phyloP scores from a whole-genome alignment of 2,888 invertebrate species.

The Sylvicola cinctus region DNA sequence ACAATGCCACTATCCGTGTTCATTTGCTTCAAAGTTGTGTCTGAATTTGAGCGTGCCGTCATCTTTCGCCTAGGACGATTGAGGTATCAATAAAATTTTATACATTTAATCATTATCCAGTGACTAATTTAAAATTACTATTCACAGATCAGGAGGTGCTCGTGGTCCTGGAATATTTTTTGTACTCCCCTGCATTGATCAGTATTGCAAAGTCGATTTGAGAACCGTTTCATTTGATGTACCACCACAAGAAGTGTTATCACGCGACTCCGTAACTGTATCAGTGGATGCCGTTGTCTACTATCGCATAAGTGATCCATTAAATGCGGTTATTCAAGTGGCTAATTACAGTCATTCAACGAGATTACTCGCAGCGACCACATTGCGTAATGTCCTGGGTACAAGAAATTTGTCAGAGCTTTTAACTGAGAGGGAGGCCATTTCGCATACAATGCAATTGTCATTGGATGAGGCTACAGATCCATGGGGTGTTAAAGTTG shows the following conservation, averaged over 20 bases:
- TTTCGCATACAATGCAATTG: slow-evolving; percentile 77
- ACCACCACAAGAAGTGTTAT: slow-evolving; percentile 87
- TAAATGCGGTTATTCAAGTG: slow-evolving; percentile 51
- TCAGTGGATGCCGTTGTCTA: slow-evolving; percentile 82
- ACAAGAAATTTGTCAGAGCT: slow-evolving; percentile 83
- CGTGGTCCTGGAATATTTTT: slow-evolving; percentile 84
- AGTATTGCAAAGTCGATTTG: slow-evolving; percentile 79
- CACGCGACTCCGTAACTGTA: slow-evolving; percentile 88
- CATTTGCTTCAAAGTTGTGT: slow-evolving; percentile 71
- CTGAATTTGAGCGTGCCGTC: slow-evolving; percentile 73
- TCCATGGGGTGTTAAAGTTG: slow-evolving; percentile 86
- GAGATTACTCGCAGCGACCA: slow-evolving; percentile 62
- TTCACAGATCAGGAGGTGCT: slow-evolving; percentile 40
- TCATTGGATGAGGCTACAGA: slow-evolving; percentile 60
- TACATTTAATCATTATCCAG: not conserved
- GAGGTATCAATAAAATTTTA: slow-evolving; percentile 15
- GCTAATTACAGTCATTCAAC: slow-evolving; percentile 70
- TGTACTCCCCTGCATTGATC: slow-evolving; percentile 83
- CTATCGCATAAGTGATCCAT: slow-evolving; percentile 58
- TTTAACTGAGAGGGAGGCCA: slow-evolving; percentile 75
- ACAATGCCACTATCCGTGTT: slow-evolving; percentile 70
- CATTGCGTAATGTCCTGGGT: slow-evolving; percentile 74
- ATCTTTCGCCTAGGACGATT: slow-evolving; percentile 74
- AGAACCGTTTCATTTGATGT: slow-evolving; percentile 91
- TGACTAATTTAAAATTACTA: not conserved